Evolutionary conservation across 2,888 invertebrate species (phyloP), one percentile per base, ranked within the genome.

Genomic region (Neoascia interrupta): DNA sequence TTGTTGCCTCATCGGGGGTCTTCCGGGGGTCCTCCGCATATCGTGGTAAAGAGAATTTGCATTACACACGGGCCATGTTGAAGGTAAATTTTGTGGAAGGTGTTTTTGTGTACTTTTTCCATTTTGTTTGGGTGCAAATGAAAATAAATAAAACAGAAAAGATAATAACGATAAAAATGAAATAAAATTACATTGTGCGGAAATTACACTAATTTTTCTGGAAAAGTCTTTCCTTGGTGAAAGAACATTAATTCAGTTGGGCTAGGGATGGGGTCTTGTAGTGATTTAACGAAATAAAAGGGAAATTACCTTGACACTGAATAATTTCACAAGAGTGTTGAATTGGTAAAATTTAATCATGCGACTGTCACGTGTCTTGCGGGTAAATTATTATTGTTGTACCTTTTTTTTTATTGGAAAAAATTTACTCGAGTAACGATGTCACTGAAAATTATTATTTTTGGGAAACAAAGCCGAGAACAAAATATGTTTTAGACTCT

Each of bases 181-280:
- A 69, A 69, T 60, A 45, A 69, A 69, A 69, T 69, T 75, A 53
- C 58, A 51, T 36, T 36, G 54, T 49, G 56, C n/a, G 23, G 61
- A 43, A 56, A 56, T 45, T 41, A 51, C 47, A 49, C 61, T 63
- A 69, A 75, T 69, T 75, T 75, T 75, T 69, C n/a, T 47, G 31
- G 8, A 31, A 4, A n/a, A n/a, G n/a, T n/a, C n/a, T n/a, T n/a
- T n/a, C n/a, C n/a, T n/a, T n/a, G n/a, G n/a, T n/a, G n/a, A n/a
- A n/a, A n/a, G n/a, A n/a, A n/a, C n/a, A n/a, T n/a, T n/a, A n/a
- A n/a, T n/a, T n/a, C n/a, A n/a, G n/a, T n/a, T n/a, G 41, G 13
- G 21, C 43, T 31, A 41, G 21, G 43, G n/a, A 31, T 34, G 43
- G 6, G 19, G 36, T 16, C 39, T 37, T 37, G 26, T 18, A 37